These are phyloP conservation scores for Irena cyanogastra DNA, from an alignment of 2,113 vertebrate species.

Conservation along the genomic window DNA sequence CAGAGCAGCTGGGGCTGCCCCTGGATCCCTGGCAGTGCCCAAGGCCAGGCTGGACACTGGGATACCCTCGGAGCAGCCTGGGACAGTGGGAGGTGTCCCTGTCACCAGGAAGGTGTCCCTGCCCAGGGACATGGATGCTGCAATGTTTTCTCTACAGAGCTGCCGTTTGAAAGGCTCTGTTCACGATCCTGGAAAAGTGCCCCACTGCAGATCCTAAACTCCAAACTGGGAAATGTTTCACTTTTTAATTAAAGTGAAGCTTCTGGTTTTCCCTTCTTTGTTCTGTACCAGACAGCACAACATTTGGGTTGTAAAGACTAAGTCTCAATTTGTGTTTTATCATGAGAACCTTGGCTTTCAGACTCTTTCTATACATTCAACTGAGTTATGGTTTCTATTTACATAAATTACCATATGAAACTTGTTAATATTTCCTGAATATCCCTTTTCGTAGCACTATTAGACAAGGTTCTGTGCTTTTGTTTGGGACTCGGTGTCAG, in stretches of 20 bases:
- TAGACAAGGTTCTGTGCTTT: conserved; percentile 71
- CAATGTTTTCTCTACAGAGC: fast-evolving
- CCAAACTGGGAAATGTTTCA: neutral
- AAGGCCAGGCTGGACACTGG: neutral
- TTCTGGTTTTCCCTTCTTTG: conserved; percentile 10
- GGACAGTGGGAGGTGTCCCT: fast-evolving
- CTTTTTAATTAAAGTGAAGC: neutral
- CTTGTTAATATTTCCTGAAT: conserved; percentile 71
- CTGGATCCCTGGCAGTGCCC: neutral
- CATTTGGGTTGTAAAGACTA: conserved; percentile 55
- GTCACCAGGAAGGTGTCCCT: neutral
- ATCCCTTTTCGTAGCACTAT: conserved; percentile 58
- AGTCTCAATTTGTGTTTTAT: conserved; percentile 33
- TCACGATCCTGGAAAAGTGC: neutral
- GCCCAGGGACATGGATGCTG: neutral
- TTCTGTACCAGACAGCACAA: conserved; percentile 48
- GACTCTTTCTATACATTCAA: conserved; percentile 42
- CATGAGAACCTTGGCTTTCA: conserved; percentile 51
- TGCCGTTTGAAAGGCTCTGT: neutral
- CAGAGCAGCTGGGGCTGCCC: neutral
- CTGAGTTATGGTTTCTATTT: conserved; percentile 73
- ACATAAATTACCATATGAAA: conserved; percentile 77
- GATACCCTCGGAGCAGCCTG: neutral
- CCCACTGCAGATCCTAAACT: neutral
- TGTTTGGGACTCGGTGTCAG: conserved; percentile 71